Conservation (phyloP, 2,888 invertebrate genomes). For the Microdon myrmicae region DNA sequence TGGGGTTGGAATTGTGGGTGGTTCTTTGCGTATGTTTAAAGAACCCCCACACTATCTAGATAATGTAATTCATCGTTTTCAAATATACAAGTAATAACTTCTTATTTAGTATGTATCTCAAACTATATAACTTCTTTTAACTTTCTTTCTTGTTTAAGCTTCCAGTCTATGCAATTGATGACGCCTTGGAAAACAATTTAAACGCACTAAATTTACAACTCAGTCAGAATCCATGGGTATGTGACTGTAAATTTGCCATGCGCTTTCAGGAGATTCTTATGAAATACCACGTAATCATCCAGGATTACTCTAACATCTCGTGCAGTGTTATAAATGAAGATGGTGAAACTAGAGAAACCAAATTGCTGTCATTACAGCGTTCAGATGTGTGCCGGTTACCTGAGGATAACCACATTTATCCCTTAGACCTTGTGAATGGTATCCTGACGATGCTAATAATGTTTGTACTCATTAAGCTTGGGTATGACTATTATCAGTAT, state of each 20-base stretch:
- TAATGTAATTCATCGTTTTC: background rate
- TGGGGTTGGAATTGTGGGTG: no score
- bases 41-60: background rate
- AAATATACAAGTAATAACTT: background rate
- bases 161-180: slow-evolving; percentile 83
- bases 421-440: slow-evolving; percentile 79
- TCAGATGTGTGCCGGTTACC: slow-evolving; percentile 75
- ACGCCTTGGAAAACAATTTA: slow-evolving; percentile 78
- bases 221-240: slow-evolving; percentile 84
- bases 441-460: slow-evolving; percentile 76
- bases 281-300: slow-evolving; percentile 77
- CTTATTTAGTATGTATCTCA: background rate
- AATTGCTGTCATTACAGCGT: slow-evolving; percentile 76
- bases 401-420: slow-evolving; percentile 71
- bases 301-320: slow-evolving; percentile 76
- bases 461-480: slow-evolving; percentile 77
- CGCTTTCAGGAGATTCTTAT: slow-evolving; percentile 77
- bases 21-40: no score
- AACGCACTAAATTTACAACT: slow-evolving; percentile 77
- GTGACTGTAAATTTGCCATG: slow-evolving; percentile 83
- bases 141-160: slow-evolving; percentile 68
- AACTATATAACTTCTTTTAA: slow-evolving; percentile 12
- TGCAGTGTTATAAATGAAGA: slow-evolving; percentile 74
- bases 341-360: slow-evolving; percentile 63
- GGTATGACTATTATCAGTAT: slow-evolving; percentile 85